phyloP scores from a whole-genome alignment of 2,797 vertebrate species.

The Amphiprion clarkii region DNA sequence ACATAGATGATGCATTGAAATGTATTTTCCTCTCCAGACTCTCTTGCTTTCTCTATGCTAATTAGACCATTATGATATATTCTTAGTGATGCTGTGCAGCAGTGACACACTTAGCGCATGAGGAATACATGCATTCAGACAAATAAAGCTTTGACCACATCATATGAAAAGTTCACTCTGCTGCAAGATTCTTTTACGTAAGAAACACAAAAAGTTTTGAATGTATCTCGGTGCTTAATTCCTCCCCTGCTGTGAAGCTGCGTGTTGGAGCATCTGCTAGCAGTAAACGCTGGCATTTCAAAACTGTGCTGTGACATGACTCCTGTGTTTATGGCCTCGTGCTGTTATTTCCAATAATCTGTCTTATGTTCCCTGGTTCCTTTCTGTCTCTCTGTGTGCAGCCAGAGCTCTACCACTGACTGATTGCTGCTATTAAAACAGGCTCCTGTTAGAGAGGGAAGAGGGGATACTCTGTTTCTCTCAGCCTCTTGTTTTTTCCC shows the following conservation, averaged over 20 bases:
- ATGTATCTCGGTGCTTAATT: neutral
- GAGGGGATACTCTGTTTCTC: conserved; percentile 17
- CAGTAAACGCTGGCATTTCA: conserved; percentile 50
- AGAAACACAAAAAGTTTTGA: conserved; percentile 7
- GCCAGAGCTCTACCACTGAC: conserved; percentile 44
- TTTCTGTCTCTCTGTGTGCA: conserved; percentile 46
- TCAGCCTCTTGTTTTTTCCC: conserved; percentile 13
- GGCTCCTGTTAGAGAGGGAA: conserved; percentile 24
- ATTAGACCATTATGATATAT: conserved; percentile 28
- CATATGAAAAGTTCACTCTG: neutral
- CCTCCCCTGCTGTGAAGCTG: neutral
- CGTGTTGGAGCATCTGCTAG: conserved; percentile 38
- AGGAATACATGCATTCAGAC: conserved; percentile 12
- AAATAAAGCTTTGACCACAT: conserved; percentile 8
- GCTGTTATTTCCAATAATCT: conserved; percentile 65
- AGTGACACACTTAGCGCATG: conserved; percentile 13
- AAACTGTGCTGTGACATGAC: conserved; percentile 42
- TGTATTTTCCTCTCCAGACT: conserved; percentile 35
- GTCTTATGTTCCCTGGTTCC: conserved; percentile 48
- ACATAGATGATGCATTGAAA: conserved; percentile 50
- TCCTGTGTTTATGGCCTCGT: conserved; percentile 52
- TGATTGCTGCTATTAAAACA: conserved; percentile 64
- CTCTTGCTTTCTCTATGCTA: conserved; percentile 38
- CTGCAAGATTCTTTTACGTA: neutral
- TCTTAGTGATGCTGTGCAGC: conserved; percentile 18